These are phyloP conservation scores for Drosophila pectinifera DNA, from an alignment of 1,140 invertebrate species.

Conservation along the genomic window DNA sequence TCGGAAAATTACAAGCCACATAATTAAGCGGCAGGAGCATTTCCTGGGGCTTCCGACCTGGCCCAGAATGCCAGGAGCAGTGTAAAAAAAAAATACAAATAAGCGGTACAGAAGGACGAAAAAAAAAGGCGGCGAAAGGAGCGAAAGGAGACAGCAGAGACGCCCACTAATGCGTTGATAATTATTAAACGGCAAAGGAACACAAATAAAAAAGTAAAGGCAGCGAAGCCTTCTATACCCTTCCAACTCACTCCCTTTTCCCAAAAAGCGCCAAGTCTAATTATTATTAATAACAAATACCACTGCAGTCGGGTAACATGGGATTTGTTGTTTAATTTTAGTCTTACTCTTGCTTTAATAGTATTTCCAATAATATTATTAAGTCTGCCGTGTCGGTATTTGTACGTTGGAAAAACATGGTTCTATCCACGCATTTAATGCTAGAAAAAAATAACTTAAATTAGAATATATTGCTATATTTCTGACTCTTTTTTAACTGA, in stretches of 20 bases:
- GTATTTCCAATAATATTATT: too few species aligned
- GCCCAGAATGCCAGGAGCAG: constrained; percentile 2
- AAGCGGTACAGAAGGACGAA: constrained; percentile 6
- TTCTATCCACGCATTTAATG: too few species aligned
- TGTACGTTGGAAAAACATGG: too few species aligned
- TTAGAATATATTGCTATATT: too few species aligned
- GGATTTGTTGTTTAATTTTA: too few species aligned
- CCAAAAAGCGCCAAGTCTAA: not conserved
- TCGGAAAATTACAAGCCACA: constrained; percentile 67
- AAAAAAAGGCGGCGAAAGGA: constrained; percentile 17
- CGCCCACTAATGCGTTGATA: constrained; percentile 64
- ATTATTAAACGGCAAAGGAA: constrained; percentile 56
- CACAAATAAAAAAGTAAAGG: constrained; percentile 22
- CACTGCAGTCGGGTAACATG: too few species aligned
- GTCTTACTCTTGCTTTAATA: too few species aligned
- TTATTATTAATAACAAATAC: too few species aligned
- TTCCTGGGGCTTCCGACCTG: constrained; percentile 50
- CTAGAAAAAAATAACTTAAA: too few species aligned
- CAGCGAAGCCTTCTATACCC: constrained; percentile 2
- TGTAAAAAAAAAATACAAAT: not conserved
- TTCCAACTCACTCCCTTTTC: too few species aligned
- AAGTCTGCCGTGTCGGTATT: too few species aligned
- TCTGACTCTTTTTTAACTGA: too few species aligned
- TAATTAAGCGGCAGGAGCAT: constrained; percentile 64
- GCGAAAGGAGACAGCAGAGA: constrained; percentile 6